Percentiles rank a stretch among this genome's conserved stretches.
Evolutionary conservation across 1,140 invertebrate species (phyloP).

Genomic region (Dreissena rostriformis): DNA sequence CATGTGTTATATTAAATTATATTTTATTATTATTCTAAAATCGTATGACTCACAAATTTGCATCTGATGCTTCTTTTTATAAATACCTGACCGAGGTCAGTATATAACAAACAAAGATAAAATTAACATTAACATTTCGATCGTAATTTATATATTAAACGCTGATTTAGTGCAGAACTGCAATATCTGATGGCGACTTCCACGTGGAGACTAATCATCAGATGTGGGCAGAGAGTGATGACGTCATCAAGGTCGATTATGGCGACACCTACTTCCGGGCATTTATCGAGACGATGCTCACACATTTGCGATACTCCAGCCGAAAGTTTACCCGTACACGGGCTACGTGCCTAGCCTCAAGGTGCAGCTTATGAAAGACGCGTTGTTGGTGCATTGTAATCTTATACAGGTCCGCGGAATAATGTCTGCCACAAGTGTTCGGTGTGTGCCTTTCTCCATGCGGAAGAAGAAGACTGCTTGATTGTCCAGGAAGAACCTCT

Average conservation of each 20-base stretch:
- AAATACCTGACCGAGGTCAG: too few relatives aligned
- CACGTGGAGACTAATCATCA: constrained; percentile 44
- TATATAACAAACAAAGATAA: too few relatives aligned
- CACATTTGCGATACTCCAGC: constrained; percentile 45
- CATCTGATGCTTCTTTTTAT: too few relatives aligned
- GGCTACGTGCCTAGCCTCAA: constrained; percentile 56
- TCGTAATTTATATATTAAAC: too few relatives aligned
- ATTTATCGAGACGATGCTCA: constrained; percentile 44
- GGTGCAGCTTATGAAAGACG: constrained; percentile 47
- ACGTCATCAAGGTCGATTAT: constrained; percentile 57
- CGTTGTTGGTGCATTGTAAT: constrained; percentile 28
- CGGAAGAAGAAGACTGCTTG: constrained; percentile 34
- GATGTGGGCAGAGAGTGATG: constrained; percentile 56
- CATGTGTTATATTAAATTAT: too few relatives aligned
- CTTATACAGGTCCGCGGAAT: constrained; percentile 19
- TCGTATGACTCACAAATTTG: too few relatives aligned
- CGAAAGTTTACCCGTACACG: constrained; percentile 43
- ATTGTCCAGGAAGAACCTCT: background rate
- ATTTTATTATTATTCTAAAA: too few relatives aligned
- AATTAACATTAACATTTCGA: too few relatives aligned
- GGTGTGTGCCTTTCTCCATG: constrained; percentile 44
- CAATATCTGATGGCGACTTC: constrained; percentile 40
- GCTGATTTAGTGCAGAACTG: constrained; percentile 47
- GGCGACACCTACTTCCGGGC: constrained; percentile 61
- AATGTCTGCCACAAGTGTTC: background rate